phyloP scores from a whole-genome alignment of 2,113 vertebrate species.

The Neotragus pygmaeus region DNA sequence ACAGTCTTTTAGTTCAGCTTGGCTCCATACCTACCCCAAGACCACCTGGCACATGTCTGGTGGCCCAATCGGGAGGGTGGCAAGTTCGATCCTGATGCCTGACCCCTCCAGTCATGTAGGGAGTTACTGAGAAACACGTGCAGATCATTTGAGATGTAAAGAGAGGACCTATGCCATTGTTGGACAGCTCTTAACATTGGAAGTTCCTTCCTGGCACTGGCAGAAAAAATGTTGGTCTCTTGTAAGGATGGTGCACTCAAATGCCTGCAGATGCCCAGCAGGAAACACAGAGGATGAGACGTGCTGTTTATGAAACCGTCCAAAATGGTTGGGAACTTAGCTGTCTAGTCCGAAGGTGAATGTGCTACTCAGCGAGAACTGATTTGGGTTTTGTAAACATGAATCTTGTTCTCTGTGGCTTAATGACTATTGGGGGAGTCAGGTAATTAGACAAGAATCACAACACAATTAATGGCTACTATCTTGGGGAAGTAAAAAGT shows the following conservation, averaged over 20 bases:
- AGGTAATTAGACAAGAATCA: neutral
- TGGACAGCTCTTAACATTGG: neutral
- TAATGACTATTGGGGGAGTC: neutral
- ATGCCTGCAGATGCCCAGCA: neutral
- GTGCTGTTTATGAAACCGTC: neutral
- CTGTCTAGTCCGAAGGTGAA: neutral
- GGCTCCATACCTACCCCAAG: neutral
- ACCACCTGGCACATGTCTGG: conserved; percentile 44
- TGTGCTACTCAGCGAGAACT: neutral
- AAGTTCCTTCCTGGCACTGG: neutral
- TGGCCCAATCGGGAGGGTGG: neutral
- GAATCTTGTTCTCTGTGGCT: neutral
- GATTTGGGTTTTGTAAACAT: neutral
- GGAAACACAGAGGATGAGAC: neutral
- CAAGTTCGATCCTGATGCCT: neutral
- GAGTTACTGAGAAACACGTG: neutral
- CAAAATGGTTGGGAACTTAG: neutral
- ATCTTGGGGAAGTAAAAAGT: neutral
- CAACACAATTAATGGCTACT: neutral
- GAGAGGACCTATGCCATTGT: neutral
- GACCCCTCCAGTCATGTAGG: neutral
- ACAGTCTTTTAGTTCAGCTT: conserved; percentile 31
- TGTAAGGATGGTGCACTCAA: neutral
- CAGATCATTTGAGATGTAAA: neutral
- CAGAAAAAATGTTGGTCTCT: neutral